Evolutionary conservation across 2,888 invertebrate species (phyloP).

Genomic region (Cantharis flavilabris): DNA sequence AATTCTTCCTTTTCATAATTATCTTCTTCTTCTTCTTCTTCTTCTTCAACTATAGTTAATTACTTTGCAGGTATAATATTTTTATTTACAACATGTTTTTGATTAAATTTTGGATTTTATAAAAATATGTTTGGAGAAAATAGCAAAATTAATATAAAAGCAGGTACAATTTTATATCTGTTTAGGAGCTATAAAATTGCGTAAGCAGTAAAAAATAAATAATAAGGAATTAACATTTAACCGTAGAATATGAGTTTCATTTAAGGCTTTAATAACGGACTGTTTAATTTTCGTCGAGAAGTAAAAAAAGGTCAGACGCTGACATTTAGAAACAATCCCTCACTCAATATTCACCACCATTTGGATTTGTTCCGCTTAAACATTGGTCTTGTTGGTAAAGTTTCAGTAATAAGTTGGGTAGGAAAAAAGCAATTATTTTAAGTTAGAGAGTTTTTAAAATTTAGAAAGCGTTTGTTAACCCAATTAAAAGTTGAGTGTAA

Average conservation of each 20-base stretch:
- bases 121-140: neutral
- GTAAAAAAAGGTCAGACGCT: constrained; percentile 39
- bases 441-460: constrained; percentile 30
- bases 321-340: constrained; percentile 36
- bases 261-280: constrained; percentile 31
- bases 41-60: too few species aligned
- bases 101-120: neutral
- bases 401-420: constrained; percentile 12
- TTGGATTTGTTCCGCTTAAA: constrained; percentile 21
- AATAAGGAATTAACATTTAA: constrained; percentile 26
- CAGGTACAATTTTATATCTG: neutral
- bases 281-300: constrained; percentile 32
- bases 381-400: constrained; percentile 22
- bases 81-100: neutral
- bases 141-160: neutral
- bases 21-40: neutral
- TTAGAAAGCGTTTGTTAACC: constrained; percentile 40
- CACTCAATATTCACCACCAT: constrained; percentile 28
- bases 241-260: constrained; percentile 31
- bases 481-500: constrained; percentile 42
- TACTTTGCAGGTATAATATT: too few species aligned
- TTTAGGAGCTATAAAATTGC: neutral
- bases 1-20: neutral
- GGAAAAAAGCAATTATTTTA: constrained; percentile 27
- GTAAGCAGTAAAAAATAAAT: constrained; percentile 4